These are phyloP conservation scores for Latheticus oryzae DNA, from an alignment of 2,888 invertebrate species.

Conservation along the genomic window DNA sequence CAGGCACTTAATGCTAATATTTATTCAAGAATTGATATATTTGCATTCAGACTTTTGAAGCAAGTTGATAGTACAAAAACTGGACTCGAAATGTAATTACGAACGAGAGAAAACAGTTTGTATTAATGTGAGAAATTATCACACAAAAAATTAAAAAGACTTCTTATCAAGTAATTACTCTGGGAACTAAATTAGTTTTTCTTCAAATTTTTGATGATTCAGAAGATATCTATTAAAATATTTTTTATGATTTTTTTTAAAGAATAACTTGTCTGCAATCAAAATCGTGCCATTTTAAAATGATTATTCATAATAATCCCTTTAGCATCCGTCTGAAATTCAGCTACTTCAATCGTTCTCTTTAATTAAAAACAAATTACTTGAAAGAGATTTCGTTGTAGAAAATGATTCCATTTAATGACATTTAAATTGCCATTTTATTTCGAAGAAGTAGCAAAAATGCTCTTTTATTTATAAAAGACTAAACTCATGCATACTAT, in stretches of 20 bases:
- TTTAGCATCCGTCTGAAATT: not conserved
- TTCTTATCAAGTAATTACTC: too few relatives aligned
- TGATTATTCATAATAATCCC: not conserved
- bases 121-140: too few relatives aligned
- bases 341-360: slow-evolving; percentile 2
- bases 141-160: too few relatives aligned
- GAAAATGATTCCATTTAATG: slow-evolving; percentile 21
- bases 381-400: not conserved
- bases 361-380: slow-evolving; percentile 27
- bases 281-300: too few relatives aligned
- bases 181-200: too few relatives aligned
- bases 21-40: slow-evolving; percentile 51
- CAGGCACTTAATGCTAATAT: slow-evolving; percentile 52
- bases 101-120: too few relatives aligned
- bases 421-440: slow-evolving; percentile 53
- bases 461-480: slow-evolving; percentile 44
- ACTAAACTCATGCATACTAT: slow-evolving; percentile 51
- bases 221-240: too few relatives aligned
- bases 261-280: too few relatives aligned
- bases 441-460: slow-evolving; percentile 46
- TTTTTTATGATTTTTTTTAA: too few relatives aligned
- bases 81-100: too few relatives aligned
- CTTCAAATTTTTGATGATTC: too few relatives aligned
- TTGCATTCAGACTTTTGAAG: slow-evolving; percentile 51
- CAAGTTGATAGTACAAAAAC: too few relatives aligned